Base-by-base conservation (phyloP, 2,113 vertebrate species). In the Gallinago media region DNA sequence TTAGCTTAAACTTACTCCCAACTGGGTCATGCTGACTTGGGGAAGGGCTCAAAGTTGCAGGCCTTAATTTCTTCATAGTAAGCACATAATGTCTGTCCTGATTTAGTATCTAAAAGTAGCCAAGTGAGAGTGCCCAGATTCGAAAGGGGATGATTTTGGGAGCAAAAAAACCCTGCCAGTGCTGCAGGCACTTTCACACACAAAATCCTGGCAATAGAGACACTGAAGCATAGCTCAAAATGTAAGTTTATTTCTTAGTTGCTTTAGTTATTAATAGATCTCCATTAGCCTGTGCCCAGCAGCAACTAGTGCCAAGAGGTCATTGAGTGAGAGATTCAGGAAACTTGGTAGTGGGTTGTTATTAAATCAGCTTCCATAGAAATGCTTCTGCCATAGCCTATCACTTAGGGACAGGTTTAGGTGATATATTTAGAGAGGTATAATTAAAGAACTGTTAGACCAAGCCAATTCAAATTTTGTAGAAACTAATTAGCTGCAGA, bases 161-260 rank as follows among this genome's bases (percentile, higher is more conserved):
- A 15, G 5, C 0, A 1, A 2, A 16, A 14, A 12, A 17, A 15
- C 1, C 1, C 11, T 9, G 23, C 12, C n/a, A 55, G 66, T 36
- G 44, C 44, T 49, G n/a, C 59, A 47, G 12, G 47, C 36, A 40
- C 29, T 89, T 75, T 27, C 23, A 70, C 29, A 49, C 52, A n/a
- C 12, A 72, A 72, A 90, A 61, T 32, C 38, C 66, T 90, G 87
- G 34, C 82, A 38, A 38, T 4, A 58, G 25, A 71, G 21, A 63
- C 12, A 20, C 2, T 27, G 52, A 49, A 82, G 65, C 46, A 66
- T 12, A 90, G 63, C 68, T 59, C 38, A 36, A 47, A 89, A 42
- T 22, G 4, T 3, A 10, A 26, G 49, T 21, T 70, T 36, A 36
- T 86, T 82, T 61, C 65, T 90, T 36, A 70, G 14, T 80, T 58